A percentile compares a stretch with the other conserved stretches of the same genome.
Conservation (phyloP, 2,888 invertebrate genomes). For the Brachyptera risi region DNA sequence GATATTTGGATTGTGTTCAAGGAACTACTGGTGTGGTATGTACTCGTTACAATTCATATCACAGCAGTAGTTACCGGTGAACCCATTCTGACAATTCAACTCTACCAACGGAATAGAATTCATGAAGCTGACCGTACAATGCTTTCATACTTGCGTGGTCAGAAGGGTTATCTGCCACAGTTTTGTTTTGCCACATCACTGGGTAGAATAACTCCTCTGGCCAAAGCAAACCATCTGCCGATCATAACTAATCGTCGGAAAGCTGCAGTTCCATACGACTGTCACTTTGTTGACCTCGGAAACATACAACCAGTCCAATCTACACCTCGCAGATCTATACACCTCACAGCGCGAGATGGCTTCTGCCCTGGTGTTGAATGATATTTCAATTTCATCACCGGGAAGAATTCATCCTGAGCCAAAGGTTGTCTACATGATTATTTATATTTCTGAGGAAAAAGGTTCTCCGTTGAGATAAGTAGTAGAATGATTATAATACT, state of each 20-base stretch:
- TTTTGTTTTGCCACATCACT: constrained; percentile 7
- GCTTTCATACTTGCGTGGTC: neutral
- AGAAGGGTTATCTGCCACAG: neutral
- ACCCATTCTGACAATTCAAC: neutral
- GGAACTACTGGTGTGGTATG: constrained; percentile 47
- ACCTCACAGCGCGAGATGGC: constrained; percentile 24
- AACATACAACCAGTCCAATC: too few species aligned
- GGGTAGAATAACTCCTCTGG: constrained; percentile 16
- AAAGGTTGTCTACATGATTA: neutral
- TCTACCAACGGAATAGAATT: neutral
- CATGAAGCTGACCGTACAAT: neutral
- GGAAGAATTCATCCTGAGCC: constrained; percentile 43
- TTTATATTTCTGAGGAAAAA: too few species aligned
- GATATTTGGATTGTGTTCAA: too few species aligned
- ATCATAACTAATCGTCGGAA: neutral
- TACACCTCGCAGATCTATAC: neutral
- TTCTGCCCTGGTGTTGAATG: constrained; percentile 28
- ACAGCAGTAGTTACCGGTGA: constrained; percentile 46
- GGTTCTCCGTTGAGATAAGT: too few species aligned
- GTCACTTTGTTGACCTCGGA: too few species aligned
- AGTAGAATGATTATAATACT: too few species aligned
- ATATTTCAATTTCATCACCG: constrained; percentile 41
- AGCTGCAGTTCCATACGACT: too few species aligned
- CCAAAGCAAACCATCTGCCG: neutral
- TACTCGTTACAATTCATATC: constrained; percentile 40